Percentiles rank a stretch among this genome's conserved stretches.
Evolutionary conservation across 2,797 vertebrate species (phyloP).

Genomic region (Rhynchotus rufescens): DNA sequence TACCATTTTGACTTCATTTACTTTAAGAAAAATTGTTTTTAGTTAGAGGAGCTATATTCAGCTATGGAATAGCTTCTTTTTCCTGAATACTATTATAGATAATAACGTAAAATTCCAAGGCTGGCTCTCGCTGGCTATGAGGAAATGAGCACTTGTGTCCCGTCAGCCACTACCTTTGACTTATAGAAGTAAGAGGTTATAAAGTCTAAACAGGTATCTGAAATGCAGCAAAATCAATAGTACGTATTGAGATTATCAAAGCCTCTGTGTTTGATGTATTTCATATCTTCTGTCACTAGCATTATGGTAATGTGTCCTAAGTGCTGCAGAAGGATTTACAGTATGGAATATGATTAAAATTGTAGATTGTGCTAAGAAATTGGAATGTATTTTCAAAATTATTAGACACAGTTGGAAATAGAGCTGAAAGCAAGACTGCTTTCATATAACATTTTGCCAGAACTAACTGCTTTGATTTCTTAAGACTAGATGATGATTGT

Average conservation of each 20-base stretch:
- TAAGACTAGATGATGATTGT: constrained; percentile 85
- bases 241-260: not conserved
- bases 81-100: not conserved
- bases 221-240: not conserved
- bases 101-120: not conserved
- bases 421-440: constrained; percentile 79
- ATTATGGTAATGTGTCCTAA: constrained; percentile 52
- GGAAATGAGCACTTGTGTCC: not conserved
- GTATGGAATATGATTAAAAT: constrained; percentile 74
- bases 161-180: not conserved
- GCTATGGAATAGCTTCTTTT: not conserved
- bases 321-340: constrained; percentile 56
- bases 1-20: not conserved
- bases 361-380: constrained; percentile 25
- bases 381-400: constrained; percentile 78
- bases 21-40: not conserved
- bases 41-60: not conserved
- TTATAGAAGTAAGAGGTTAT: not conserved
- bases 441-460: constrained; percentile 77
- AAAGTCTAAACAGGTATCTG: not conserved
- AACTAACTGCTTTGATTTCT: constrained; percentile 86
- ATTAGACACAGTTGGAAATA: constrained; percentile 78
- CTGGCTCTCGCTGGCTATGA: not conserved
- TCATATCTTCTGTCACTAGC: not conserved
- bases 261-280: not conserved